Evolutionary conservation across 2,797 vertebrate genomes (phyloP).

Genomic region (Fratercula arctica): DNA sequence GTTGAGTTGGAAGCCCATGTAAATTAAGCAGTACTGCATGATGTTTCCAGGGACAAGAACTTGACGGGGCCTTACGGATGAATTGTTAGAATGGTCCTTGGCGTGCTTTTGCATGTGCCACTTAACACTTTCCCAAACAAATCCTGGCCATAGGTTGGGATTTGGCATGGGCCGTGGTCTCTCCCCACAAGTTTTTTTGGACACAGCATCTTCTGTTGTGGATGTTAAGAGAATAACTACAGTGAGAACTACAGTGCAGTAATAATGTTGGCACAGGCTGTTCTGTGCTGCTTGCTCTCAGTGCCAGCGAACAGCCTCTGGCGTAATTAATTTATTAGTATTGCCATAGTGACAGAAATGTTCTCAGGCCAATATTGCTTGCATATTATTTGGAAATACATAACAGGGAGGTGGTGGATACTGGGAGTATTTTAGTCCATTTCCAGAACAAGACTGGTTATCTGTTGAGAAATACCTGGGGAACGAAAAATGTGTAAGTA

Average conservation of each 20-base stretch:
- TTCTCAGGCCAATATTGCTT: neutral
- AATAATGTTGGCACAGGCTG: neutral
- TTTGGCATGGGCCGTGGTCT: neutral
- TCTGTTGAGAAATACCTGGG: neutral
- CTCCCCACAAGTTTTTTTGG: neutral
- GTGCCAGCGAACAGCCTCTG: neutral
- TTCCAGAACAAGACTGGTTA: neutral
- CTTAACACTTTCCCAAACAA: neutral
- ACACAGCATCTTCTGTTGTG: neutral
- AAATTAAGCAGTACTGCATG: neutral
- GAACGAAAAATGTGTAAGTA: neutral
- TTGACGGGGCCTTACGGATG: neutral
- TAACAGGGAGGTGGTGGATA: neutral
- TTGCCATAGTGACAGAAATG: slow-evolving; percentile 25
- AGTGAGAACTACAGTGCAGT: neutral
- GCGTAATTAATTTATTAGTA: slow-evolving; percentile 31
- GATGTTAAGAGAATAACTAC: neutral
- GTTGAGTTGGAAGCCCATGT: neutral
- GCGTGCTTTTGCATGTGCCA: neutral
- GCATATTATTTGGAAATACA: neutral
- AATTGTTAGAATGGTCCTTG: neutral
- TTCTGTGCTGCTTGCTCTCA: neutral
- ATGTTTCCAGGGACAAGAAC: neutral
- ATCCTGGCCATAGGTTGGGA: neutral
- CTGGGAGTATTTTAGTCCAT: neutral